Evolutionary conservation across 2,113 vertebrate species (phyloP), one percentile per base, ranked within the genome.

Genomic region (Mobula hypostoma): DNA sequence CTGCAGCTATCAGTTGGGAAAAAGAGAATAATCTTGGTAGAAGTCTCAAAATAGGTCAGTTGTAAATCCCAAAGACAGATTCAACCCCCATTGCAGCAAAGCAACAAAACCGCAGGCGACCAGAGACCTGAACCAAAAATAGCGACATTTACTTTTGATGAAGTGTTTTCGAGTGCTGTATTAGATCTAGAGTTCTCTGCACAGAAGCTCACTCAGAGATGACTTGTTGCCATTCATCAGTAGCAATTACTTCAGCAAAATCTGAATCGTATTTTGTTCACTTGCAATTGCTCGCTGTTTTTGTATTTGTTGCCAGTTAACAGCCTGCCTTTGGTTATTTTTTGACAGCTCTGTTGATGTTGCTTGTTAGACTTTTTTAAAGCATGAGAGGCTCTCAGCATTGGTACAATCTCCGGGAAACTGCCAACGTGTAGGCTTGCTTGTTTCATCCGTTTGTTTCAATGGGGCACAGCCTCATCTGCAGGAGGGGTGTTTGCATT

Each of bases 51-150:
- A 29, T 61, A 61, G 9, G 21, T 85, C 82, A 27, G 21, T 58
- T 56, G 12, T 85, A 58, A 85, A 85, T 85, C 58, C 83, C 56
- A 61, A 61, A 61, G 83, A 61, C 27, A 5, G 56, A 87, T 11
- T 87, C 83, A 61, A 29, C 56, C 9, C 58, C 58, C 27, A 21
- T 83, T 56, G 58, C 56, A 61, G 27, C 56, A 61, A 12, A 61
- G 40, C 48, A 87, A 12, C 68, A 85, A 27, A 85, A 85, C 56
- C 12, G 7, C 82, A 56, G 40, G 82, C 0, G 82, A 48, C 11
- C 48, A 58, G 56, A n/a, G n/a, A 88, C n/a, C 83, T 88, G 58
- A n/a, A 88, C 12, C 83, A 88, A 88, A 88, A 88, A 88, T 88
- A 88, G 58, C 11, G 29, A 29, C 56, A 88, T 58, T 88, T 61